Conservation (phyloP, 1,140 invertebrate genomes). For the Drosophila parabipectinata region DNA sequence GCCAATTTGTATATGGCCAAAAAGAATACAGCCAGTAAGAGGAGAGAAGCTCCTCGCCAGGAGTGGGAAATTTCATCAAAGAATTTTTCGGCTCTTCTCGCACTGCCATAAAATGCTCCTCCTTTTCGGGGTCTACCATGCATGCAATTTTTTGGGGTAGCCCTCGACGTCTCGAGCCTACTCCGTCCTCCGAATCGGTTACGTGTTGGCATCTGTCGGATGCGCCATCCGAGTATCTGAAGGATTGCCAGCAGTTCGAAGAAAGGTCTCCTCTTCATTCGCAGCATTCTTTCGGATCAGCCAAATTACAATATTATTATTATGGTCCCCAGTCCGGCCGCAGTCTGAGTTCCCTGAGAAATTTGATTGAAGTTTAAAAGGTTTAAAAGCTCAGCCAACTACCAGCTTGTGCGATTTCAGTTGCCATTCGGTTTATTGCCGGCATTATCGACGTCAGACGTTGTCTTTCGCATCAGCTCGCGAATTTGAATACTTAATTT, state of each 20-base stretch:
- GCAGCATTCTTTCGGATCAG: conserved; percentile 58
- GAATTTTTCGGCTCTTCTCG: conserved; percentile 68
- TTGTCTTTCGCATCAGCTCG: conserved; percentile 52
- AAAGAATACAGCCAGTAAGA: conserved; percentile 8
- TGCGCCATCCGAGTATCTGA: conserved; percentile 6
- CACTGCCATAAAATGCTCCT: conserved; percentile 66
- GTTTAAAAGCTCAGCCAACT: conserved; percentile 72
- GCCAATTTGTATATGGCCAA: conserved; percentile 75
- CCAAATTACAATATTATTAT: conserved; percentile 79
- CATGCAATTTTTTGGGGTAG: conserved; percentile 60
- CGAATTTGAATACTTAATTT: conserved; percentile 79
- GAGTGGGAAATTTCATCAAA: conserved; percentile 62
- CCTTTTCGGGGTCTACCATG: conserved; percentile 1
- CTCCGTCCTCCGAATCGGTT: conserved; percentile 64
- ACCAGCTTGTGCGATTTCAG: conserved; percentile 72
- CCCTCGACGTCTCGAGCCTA: conserved; percentile 12
- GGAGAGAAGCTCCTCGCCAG: not conserved
- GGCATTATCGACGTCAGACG: conserved; percentile 54
- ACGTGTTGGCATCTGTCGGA: conserved; percentile 70
- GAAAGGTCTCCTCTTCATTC: conserved; percentile 43
- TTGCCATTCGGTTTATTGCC: conserved; percentile 80
- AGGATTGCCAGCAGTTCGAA: conserved; percentile 23
- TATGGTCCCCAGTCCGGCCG: conserved; percentile 26
- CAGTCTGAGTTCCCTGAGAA: conserved; percentile 54
- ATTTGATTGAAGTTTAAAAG: conserved; percentile 79